Evolutionary conservation across 2,888 invertebrate genomes (phyloP).

Genomic region (Uropetala carovei): DNA sequence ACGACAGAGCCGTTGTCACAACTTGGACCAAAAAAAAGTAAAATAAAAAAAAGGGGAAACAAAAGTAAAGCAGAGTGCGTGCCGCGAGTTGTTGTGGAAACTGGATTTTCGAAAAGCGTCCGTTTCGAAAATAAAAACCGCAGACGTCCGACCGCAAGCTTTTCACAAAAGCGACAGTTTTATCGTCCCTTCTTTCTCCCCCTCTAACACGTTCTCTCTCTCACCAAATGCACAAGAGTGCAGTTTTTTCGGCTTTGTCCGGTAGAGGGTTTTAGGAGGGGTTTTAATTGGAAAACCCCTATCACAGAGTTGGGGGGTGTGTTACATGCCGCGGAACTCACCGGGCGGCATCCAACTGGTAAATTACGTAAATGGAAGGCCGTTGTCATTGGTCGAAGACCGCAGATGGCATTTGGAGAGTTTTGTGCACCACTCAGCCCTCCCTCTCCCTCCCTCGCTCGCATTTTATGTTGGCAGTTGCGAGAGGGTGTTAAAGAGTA

Average conservation of each 20-base stretch:
- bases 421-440: not conserved
- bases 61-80: conserved; percentile 23
- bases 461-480: not conserved
- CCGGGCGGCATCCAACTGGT: not conserved
- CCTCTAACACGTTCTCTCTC: not conserved
- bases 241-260: not conserved
- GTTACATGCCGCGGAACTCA: not conserved
- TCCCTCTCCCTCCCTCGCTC: too few species aligned
- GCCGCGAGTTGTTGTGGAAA: conserved; percentile 9
- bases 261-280: not conserved
- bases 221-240: not conserved
- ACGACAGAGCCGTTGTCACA: not conserved
- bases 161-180: not conserved
- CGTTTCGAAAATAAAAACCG: not conserved
- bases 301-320: not conserved
- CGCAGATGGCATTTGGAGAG: not conserved
- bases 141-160: conserved; percentile 29
- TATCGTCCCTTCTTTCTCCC: not conserved
- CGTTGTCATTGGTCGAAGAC: conserved; percentile 15
- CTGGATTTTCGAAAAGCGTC: conserved; percentile 18
- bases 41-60: not conserved
- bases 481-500: not conserved
- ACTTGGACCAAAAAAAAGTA: not conserved
- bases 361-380: conserved; percentile 3
- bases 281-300: not conserved